Percentiles rank a stretch among this genome's conserved stretches.
These are phyloP conservation scores for Caenorhabditis remanei DNA, from an alignment of 1,140 invertebrate genomes.

Conservation along the genomic window DNA sequence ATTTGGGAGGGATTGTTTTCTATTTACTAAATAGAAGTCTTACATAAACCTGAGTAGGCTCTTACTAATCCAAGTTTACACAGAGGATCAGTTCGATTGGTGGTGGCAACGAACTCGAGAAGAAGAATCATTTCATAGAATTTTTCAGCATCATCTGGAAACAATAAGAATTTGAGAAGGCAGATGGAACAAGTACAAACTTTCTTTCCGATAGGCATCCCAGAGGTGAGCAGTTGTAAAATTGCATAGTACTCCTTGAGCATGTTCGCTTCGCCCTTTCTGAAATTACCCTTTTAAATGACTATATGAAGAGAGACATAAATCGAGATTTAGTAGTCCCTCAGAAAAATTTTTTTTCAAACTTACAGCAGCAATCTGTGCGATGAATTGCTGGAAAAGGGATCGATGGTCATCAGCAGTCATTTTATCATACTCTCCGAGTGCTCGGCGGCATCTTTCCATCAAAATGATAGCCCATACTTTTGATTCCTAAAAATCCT, in stretches of 20 bases:
- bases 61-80: conserved; percentile 18
- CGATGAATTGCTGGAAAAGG: conserved; percentile 27
- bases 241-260: conserved; percentile 31
- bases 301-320: background rate
- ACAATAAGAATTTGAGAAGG: background rate
- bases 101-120: conserved; percentile 1
- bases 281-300: background rate
- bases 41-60: background rate
- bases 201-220: conserved; percentile 40
- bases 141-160: conserved; percentile 27
- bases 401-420: background rate
- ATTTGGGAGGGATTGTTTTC: background rate
- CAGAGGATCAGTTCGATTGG: conserved; percentile 19
- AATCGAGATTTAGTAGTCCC: background rate
- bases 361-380: conserved; percentile 25
- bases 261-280: background rate
- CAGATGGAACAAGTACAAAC: background rate
- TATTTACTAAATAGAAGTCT: background rate
- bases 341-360: background rate
- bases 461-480: conserved; percentile 42
- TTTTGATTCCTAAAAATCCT: conserved; percentile 48
- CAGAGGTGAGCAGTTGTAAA: conserved; percentile 23
- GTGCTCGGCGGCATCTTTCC: conserved; percentile 12
- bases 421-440: conserved; percentile 30
- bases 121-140: conserved; percentile 46